Conservation (phyloP, 2,797 vertebrate species). For the Neosilurus mollespiculum region DNA sequence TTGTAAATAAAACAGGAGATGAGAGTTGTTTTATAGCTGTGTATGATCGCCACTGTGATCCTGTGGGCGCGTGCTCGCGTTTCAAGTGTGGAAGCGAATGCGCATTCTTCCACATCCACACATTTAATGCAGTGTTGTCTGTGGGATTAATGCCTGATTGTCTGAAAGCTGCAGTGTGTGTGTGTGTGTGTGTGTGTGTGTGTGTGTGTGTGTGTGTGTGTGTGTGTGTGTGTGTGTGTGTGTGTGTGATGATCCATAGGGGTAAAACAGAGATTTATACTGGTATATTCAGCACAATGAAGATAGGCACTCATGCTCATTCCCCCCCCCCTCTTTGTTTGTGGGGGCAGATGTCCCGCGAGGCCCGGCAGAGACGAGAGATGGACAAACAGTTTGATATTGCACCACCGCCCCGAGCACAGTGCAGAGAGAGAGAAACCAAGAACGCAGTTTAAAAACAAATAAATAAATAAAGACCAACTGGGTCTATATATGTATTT, state of each 20-base stretch:
- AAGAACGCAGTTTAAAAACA: slow-evolving; percentile 66
- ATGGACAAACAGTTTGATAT: slow-evolving; percentile 82
- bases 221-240: slow-evolving; percentile 1
- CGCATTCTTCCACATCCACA: neutral
- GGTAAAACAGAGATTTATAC: slow-evolving; percentile 60
- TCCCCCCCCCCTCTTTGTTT: slow-evolving; percentile 65
- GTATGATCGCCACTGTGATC: neutral
- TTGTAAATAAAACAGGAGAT: neutral
- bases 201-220: neutral
- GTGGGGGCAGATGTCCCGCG: slow-evolving; percentile 72
- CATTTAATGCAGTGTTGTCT: neutral
- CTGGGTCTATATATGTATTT: slow-evolving; percentile 44
- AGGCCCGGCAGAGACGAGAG: slow-evolving; percentile 74
- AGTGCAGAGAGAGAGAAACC: slow-evolving; percentile 52
- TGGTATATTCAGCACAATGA: slow-evolving; percentile 75
- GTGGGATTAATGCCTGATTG: neutral
- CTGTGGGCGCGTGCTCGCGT: neutral
- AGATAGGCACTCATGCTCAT: slow-evolving; percentile 64
- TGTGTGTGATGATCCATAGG: slow-evolving; percentile 7
- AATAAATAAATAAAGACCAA: slow-evolving; percentile 57
- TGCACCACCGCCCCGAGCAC: slow-evolving; percentile 69
- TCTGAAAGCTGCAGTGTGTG: neutral
- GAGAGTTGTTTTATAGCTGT: neutral
- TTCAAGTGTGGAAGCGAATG: neutral
- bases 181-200: neutral